Base-by-base conservation (phyloP, 2,888 invertebrate genomes). In the Deilephila elpenor region DNA sequence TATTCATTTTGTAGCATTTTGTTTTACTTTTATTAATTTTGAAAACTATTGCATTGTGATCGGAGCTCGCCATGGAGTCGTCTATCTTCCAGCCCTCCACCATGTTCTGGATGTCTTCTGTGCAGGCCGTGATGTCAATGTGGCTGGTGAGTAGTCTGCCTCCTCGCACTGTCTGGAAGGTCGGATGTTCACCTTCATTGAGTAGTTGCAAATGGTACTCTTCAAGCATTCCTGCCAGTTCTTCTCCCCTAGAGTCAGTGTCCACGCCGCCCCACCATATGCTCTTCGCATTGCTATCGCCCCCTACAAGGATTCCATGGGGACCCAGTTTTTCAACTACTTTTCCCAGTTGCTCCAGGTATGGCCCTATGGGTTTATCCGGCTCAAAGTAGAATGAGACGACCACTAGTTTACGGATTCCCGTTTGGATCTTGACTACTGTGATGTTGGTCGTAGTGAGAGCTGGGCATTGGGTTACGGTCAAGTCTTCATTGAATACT, bases 121-220 rank as follows among this genome's bases (percentile, higher is more conserved):
- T 32, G 32, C 32, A 32, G 2, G 32, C 32, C 32, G 32, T 32
- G 2, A 32, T 3, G 32, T 32, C 32, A 3, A 32, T 32, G 32
- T 32, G 3, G 3, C 32, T 32, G 3, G 32, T 32, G 32, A 32
- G 32, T 1, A 32, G 32, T 3, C 32, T 32, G 1, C 32, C 32
- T 5, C 32, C 32, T 32, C 32, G 1, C 4, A 32, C 32, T 3
- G 32, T 32, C 32, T 32, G 2, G 32, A 32, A 32, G 2, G 79
- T 80, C 0, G 80, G 79, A 0, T 29, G 74, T 5, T 70, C 17
- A 0, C 79, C 78, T 0, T 4, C 20, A 51, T 81, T 81, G 0
- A 76, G 59, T 1, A 78, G 44, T 7, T 78, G 75, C 11, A 79
- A 29, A 7, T n/a, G 53, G 0, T 73, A 6, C 17, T 76, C 74